Evolutionary conservation across 2,888 invertebrate species (phyloP), one percentile per base, ranked within the genome.

Genomic region (Meloe dianella): DNA sequence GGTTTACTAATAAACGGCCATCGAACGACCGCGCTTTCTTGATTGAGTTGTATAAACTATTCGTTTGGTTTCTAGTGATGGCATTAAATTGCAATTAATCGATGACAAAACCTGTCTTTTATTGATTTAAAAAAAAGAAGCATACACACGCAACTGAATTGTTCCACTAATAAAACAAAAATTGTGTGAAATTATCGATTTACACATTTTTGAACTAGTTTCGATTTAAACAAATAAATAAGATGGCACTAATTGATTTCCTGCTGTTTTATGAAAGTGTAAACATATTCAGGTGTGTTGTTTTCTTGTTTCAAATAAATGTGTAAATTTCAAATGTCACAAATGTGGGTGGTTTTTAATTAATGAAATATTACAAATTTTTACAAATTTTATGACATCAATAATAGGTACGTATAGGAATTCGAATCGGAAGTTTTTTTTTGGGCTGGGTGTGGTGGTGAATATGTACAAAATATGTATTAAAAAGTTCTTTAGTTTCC

Each of bases 81-180:
- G 64, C 67, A 67, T 67, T 67, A 67, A 67, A 67, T 67, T 41
- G 67, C 67, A 67, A 67, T 67, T 67, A 67, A 64, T 67, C 64
- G 64, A 64, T 64, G 58, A 61, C 60, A 63, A 2, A 66, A 62
- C 63, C 60, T 60, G 63, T 66, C 47, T 47, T 47, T 47, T 47
- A 47, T 47, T 47, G 47, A 38, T 38, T 14, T n/a, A 2, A 20
- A 47, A 17, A n/a, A n/a, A n/a, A n/a, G n/a, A n/a, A n/a, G n/a
- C n/a, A n/a, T n/a, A n/a, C n/a, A n/a, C n/a, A n/a, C n/a, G n/a
- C n/a, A n/a, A n/a, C 7, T 47, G 47, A 47, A 47, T 47, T 20
- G 47, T 47, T 20, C 17, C 47, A 1, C 8, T 47, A 20, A 0
- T 32, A 32, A 32, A 7, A 17, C 8, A n/a, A 14, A 14, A 38